Evolutionary conservation across 2,888 invertebrate genomes (phyloP).

Genomic region (Punctoribates punctum): DNA sequence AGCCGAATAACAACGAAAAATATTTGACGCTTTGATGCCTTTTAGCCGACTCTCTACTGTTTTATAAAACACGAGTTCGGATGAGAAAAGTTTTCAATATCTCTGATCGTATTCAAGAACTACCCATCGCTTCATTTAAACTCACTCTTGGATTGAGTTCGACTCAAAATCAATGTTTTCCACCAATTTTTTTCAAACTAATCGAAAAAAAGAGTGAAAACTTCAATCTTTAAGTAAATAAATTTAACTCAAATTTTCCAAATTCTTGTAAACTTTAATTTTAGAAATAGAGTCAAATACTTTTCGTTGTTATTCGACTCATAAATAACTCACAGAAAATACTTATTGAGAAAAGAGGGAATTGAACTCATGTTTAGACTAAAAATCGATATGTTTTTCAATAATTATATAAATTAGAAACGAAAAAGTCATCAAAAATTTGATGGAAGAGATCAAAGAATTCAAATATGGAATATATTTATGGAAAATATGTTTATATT

Average conservation of each 20-base stretch:
- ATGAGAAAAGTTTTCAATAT: slow-evolving; percentile 17
- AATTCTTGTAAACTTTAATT: no score
- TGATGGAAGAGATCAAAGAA: neutral
- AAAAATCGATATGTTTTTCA: neutral
- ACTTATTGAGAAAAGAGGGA: no score
- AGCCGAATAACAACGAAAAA: slow-evolving; percentile 32
- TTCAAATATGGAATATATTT: neutral
- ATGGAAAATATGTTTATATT: neutral
- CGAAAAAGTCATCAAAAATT: no score
- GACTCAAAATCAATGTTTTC: neutral
- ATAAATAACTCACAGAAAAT: no score
- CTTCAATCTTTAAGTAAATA: no score
- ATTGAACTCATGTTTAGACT: neutral
- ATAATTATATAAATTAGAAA: no score
- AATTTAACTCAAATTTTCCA: no score
- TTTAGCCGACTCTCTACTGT: slow-evolving; percentile 11
- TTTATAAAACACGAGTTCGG: neutral
- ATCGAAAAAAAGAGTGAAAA: neutral
- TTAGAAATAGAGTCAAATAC: no score
- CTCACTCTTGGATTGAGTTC: neutral
- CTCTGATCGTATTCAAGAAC: neutral
- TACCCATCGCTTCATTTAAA: slow-evolving; percentile 29
- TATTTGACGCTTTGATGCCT: slow-evolving; percentile 36
- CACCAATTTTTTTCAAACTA: no score
- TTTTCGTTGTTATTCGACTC: no score